Percentiles rank a stretch among this genome's conserved stretches.
phyloP scores from a whole-genome alignment of 2,888 invertebrate species.

The Diogma glabrata region DNA sequence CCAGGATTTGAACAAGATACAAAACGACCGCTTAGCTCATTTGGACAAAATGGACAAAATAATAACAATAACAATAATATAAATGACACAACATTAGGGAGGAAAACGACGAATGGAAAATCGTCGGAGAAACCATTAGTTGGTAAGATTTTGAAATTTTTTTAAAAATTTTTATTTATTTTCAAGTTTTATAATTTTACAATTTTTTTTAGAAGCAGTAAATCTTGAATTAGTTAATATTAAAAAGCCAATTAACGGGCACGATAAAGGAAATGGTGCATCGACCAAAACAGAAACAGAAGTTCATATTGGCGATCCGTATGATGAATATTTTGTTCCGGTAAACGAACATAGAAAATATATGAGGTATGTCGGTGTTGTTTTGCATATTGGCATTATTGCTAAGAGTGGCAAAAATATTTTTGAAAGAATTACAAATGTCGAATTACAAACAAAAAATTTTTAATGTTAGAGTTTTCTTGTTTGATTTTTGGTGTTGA shows the following conservation, averaged over 20 bases:
- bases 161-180: neutral
- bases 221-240: constrained; percentile 69
- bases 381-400: too few relatives aligned
- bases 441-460: too few relatives aligned
- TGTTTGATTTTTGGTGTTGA: too few relatives aligned
- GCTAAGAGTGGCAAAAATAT: too few relatives aligned
- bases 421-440: too few relatives aligned
- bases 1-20: constrained; percentile 19
- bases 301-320: constrained; percentile 54
- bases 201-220: constrained; percentile 49
- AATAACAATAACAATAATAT: constrained; percentile 7
- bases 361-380: constrained; percentile 49
- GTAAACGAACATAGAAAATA: constrained; percentile 76
- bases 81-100: constrained; percentile 14
- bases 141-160: constrained; percentile 9
- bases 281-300: constrained; percentile 54
- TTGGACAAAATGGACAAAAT: constrained; percentile 18
- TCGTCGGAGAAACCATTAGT: constrained; percentile 16
- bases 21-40: constrained; percentile 20
- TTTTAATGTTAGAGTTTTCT: too few relatives aligned
- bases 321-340: constrained; percentile 75
- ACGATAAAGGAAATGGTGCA: constrained; percentile 41
- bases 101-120: constrained; percentile 16
- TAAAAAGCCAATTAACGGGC: constrained; percentile 43
- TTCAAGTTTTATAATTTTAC: neutral